Conservation (phyloP, 2,888 invertebrate genomes). For the Mesorhabditis belari region DNA sequence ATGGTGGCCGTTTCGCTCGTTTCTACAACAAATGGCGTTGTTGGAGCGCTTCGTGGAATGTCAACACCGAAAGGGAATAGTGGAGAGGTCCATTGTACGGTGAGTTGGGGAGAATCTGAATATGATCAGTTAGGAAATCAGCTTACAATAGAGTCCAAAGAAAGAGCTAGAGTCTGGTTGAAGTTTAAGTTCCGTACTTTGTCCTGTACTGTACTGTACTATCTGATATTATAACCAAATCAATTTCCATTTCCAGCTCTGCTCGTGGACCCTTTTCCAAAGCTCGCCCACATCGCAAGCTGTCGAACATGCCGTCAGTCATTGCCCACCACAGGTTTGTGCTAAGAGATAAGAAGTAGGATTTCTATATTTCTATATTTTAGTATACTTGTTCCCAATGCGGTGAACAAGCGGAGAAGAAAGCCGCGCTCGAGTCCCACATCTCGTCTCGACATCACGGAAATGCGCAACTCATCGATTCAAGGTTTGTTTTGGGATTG, state of each 20-base stretch:
- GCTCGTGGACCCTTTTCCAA: not conserved
- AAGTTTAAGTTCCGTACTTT: no score
- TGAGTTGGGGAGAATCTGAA: no score
- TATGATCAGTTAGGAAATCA: no score
- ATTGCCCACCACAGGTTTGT: not conserved
- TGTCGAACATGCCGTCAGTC: not conserved
- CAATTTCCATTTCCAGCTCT: not conserved
- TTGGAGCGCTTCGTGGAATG: no score
- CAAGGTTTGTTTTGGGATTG: not conserved
- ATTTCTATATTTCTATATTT: no score
- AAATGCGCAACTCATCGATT: not conserved
- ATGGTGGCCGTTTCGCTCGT: no score
- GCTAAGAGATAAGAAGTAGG: no score
- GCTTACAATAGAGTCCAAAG: no score
- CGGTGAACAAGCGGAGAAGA: not conserved
- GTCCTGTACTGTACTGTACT: not conserved
- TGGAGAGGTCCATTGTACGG: no score
- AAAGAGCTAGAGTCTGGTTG: no score
- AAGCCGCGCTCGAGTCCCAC: not conserved
- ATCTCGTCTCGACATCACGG: not conserved
- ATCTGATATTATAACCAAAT: not conserved
- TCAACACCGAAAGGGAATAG: no score
- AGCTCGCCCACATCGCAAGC: not conserved
- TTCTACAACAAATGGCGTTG: no score
- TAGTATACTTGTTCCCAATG: not conserved